phyloP scores from a whole-genome alignment of 1,140 invertebrate species.

The Bombus balteatus region DNA sequence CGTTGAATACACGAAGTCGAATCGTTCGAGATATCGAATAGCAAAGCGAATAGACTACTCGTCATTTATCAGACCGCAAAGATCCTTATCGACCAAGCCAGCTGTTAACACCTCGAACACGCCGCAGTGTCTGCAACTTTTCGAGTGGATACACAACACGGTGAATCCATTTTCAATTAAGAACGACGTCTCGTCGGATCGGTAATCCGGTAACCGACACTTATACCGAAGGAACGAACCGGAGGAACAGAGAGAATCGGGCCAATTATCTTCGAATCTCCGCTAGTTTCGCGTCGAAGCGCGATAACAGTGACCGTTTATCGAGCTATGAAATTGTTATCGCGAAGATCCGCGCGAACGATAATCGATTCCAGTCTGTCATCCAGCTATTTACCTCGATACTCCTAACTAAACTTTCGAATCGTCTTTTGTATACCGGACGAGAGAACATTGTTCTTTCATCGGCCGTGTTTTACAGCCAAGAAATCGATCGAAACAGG shows the following conservation, averaged over 20 bases:
- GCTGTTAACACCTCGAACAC: slow-evolving; percentile 37
- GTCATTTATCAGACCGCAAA: slow-evolving; percentile 24
- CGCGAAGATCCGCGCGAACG: slow-evolving; percentile 28
- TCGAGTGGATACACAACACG: slow-evolving; percentile 6
- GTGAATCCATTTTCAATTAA: slow-evolving; percentile 26
- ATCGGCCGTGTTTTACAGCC: background rate
- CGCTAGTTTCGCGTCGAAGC: background rate
- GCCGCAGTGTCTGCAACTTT: slow-evolving; percentile 31
- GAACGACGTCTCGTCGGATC: background rate
- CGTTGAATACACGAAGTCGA: background rate
- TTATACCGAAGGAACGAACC: slow-evolving; percentile 4
- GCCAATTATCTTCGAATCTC: slow-evolving; percentile 38
- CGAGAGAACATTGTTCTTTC: background rate
- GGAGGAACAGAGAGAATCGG: slow-evolving; percentile 15
- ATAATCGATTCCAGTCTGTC: slow-evolving; percentile 16
- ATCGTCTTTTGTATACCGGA: background rate
- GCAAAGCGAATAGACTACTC: background rate
- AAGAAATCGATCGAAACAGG: background rate
- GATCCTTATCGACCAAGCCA: slow-evolving; percentile 40
- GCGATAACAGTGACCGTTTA: slow-evolving; percentile 41
- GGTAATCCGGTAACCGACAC: slow-evolving; percentile 12
- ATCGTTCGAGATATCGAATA: slow-evolving; percentile 5
- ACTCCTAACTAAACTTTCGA: background rate
- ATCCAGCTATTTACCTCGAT: background rate
- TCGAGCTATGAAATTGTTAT: slow-evolving; percentile 55